Evolutionary conservation across 1,140 invertebrate genomes (phyloP).

Genomic region (Lineus longissimus): DNA sequence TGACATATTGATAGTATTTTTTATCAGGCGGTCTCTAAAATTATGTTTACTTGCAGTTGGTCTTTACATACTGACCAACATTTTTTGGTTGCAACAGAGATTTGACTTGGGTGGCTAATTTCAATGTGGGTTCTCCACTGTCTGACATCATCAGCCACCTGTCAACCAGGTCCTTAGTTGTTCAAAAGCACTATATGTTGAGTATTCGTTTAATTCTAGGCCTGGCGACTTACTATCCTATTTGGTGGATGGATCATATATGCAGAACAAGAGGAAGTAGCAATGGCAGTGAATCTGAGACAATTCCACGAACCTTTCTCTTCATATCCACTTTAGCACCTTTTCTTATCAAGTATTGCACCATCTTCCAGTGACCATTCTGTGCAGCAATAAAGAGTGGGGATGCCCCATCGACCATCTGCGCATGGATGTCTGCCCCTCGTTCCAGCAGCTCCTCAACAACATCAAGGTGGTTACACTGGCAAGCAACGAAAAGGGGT

Average conservation of each 20-base stretch:
- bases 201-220: too few species aligned
- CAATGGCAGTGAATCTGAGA: background rate
- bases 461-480: constrained; percentile 83
- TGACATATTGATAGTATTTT: constrained; percentile 10
- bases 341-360: constrained; percentile 45
- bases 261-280: too few species aligned
- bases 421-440: constrained; percentile 77
- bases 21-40: constrained; percentile 58
- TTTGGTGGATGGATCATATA: too few species aligned
- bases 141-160: too few species aligned
- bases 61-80: too few species aligned
- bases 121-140: too few species aligned
- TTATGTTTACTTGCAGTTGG: too few species aligned
- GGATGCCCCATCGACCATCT: constrained; percentile 63
- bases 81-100: too few species aligned
- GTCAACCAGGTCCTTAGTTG: too few species aligned
- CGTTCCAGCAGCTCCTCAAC: constrained; percentile 73
- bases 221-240: too few species aligned
- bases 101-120: too few species aligned
- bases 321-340: constrained; percentile 45
- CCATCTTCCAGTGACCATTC: constrained; percentile 50
- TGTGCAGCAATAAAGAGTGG: constrained; percentile 52
- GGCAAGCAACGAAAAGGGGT: constrained; percentile 84
- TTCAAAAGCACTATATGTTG: too few species aligned
- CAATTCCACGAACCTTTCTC: constrained; percentile 43